These are phyloP conservation scores for Euglossa dilemma DNA, from an alignment of 1,140 invertebrate species.

Conservation along the genomic window DNA sequence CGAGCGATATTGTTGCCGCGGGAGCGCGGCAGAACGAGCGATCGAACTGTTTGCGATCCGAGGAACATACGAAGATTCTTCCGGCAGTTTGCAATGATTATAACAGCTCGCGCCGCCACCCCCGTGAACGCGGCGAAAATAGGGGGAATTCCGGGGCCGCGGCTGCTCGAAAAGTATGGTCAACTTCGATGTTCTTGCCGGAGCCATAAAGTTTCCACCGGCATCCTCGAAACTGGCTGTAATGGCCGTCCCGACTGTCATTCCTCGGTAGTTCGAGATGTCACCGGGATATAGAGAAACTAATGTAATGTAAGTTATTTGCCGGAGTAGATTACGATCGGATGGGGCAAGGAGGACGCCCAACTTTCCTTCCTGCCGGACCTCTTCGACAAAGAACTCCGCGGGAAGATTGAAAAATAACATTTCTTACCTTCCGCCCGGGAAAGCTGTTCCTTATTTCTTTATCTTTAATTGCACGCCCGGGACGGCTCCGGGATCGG, in stretches of 20 bases:
- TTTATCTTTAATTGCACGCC: neutral
- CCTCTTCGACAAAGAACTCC: conserved; percentile 7
- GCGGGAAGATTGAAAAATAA: conserved; percentile 28
- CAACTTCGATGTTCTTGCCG: conserved; percentile 38
- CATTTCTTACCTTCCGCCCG: neutral
- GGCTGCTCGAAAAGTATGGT: conserved; percentile 14
- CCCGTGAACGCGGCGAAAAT: conserved; percentile 5
- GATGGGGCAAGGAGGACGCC: conserved; percentile 8
- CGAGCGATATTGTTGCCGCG: neutral
- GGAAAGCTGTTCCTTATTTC: neutral
- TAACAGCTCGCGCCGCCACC: neutral
- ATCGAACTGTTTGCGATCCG: neutral
- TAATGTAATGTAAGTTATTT: conserved; percentile 56
- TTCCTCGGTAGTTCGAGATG: conserved; percentile 27
- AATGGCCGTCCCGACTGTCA: conserved; percentile 52
- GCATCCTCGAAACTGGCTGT: conserved; percentile 38
- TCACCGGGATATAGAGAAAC: conserved; percentile 39
- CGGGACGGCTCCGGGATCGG: too few species aligned
- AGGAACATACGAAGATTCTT: conserved; percentile 6
- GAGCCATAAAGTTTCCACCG: conserved; percentile 37
- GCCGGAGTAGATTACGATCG: conserved; percentile 42
- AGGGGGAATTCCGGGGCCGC: neutral
- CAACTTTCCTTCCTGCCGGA: conserved; percentile 16
- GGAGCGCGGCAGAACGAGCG: neutral
- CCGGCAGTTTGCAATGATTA: conserved; percentile 15